Base-by-base conservation (phyloP, 1,140 invertebrate genomes). In the Procambarus clarkii region DNA sequence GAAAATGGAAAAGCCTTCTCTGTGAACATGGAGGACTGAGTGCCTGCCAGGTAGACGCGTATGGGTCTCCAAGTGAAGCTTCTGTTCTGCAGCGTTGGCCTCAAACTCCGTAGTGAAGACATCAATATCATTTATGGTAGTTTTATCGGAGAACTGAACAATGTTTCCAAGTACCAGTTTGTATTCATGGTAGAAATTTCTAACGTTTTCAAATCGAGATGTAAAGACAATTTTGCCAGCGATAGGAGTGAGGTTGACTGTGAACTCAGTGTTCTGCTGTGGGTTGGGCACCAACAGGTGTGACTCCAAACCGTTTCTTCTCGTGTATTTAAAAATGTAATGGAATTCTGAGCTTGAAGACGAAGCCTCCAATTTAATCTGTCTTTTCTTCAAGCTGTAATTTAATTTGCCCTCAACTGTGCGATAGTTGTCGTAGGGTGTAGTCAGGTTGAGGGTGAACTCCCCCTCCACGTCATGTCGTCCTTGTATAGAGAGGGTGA, bases 271-370 rank as follows among this genome's bases (percentile, higher is more conserved):
- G 34, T 90, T 46, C 46, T 90, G 50, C 21, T n/a, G 15, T 9
- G 69, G 45, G 71, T 93, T 89, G n/a, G 89, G 92, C 45, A 93
- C 69, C 80, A 91, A n/a, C 11, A 89, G 58, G 44, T 86, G 82
- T 13, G 46, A 46, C 46, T 85, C 46, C 71, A 88, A 21, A 5
- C 44, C 71, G 2, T 69, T 18, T 60, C 74, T 74, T 48, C 48
- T 74, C 1, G 45, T 64, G 15, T 58, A 50, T 64, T 88, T 54
- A 48, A 92, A 21, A 15, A 82, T 54, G 64, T 80, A 84, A 54
- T 85, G 71, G 74, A 85, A 91, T 18, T 77, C 45, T 9, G 89
- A 91, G 21, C 74, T 44, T 15, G 91, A 79, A 18, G 91, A 88
- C 18, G 21, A 44, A 21, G 86, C 80, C 18, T 92, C 82, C 3